Conservation (phyloP, 2,113 vertebrate species). For the Stomatorhinus ivindoensis region DNA sequence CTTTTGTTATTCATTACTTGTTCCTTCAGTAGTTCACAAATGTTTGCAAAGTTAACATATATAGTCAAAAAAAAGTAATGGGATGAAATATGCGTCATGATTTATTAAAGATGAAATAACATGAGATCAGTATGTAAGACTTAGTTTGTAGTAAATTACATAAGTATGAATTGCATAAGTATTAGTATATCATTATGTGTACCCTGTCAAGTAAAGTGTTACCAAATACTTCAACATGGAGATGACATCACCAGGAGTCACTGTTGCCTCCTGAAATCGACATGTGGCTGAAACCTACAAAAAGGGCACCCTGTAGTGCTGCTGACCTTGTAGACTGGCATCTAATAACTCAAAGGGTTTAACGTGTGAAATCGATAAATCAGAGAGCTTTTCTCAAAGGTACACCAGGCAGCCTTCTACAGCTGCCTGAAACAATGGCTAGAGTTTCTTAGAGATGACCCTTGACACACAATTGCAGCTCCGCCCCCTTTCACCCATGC, state of each 20-base stretch:
- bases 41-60: neutral
- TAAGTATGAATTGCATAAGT: too few relatives aligned
- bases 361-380: neutral
- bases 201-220: too few relatives aligned
- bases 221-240: too few relatives aligned
- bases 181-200: too few relatives aligned
- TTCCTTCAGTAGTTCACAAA: neutral
- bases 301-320: neutral
- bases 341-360: neutral
- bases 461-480: neutral
- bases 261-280: neutral
- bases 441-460: too few relatives aligned
- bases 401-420: neutral
- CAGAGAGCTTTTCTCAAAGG: neutral
- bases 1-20: too few relatives aligned
- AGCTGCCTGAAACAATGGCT: too few relatives aligned
- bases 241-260: neutral
- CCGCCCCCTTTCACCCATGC: neutral
- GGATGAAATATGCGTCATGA: too few relatives aligned
- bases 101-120: too few relatives aligned
- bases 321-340: neutral
- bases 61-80: too few relatives aligned
- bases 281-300: neutral
- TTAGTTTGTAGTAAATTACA: too few relatives aligned
- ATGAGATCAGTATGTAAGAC: too few relatives aligned